Base-by-base conservation (phyloP, 2,888 invertebrate species). In the Aspidiotus rigidus region DNA sequence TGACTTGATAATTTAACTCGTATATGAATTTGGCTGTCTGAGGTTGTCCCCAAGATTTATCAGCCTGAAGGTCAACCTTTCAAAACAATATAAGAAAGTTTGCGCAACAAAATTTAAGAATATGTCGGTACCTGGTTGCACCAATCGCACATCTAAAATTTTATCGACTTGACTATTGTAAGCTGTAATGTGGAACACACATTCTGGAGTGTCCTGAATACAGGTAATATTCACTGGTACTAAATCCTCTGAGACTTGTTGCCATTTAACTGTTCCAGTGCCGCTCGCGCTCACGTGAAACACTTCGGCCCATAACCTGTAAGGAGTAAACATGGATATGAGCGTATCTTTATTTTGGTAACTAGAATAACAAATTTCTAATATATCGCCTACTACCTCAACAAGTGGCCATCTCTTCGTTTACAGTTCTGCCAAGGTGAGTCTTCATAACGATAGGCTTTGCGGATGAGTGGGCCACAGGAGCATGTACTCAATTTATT, bases 91-190 rank as follows among this genome's bases (percentile, higher is more conserved):
- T 28, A 1, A 28, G 28, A 28, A 28, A 3, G 28, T 28, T 28
- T 28, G 28, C 28, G 5, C 5, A 28, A 5, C 2, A 28, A 28
- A 28, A 28, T 28, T 28, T 28, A 28, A 28, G 28, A 28, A 28
- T 28, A 55, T 55, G 17, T 7, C 41, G 15, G 80, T 79, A 96
- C 96, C 96, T 79, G 97, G 96, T 80, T 97, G 96, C 71, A 93
- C 86, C 78, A 97, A 89, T 84, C 93, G 89, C 73, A 96, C 95
- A 79, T 98, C 97, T 76, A 97, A 86, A 76, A 98, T 95, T 83
- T 96, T 97, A 82, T 97, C 96, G 78, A 97, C 96, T 81, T 97
- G 95, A 77, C 95, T 92, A 83, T 96, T 97, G 84, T 97, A 97
- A 76, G 97, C 97, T 77, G 96, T 96, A 82, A 97, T 93, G 83